Evolutionary conservation across 2,797 vertebrate genomes (phyloP).

Genomic region (Cuculus canorus): DNA sequence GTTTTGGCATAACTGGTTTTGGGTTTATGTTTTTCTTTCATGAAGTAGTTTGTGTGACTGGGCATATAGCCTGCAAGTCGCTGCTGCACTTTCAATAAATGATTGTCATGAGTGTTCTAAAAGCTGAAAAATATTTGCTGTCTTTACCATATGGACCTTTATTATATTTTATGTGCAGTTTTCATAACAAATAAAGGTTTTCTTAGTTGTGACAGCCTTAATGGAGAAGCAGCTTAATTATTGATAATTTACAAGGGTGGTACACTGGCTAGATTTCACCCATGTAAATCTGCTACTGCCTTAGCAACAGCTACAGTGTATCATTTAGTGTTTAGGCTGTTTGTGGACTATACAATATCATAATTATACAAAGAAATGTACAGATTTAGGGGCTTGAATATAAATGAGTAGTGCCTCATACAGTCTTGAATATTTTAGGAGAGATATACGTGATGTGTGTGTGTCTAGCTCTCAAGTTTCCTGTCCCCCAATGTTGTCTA

Average conservation of each 20-base stretch:
- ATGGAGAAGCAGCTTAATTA: constrained; percentile 28
- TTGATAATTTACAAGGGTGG: constrained; percentile 17
- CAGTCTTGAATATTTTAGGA: background rate
- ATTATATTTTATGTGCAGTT: background rate
- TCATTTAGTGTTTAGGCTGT: constrained; percentile 57
- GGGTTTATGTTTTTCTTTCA: background rate
- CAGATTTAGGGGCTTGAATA: background rate
- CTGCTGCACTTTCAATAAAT: background rate
- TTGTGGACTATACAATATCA: constrained; percentile 33
- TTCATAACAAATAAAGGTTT: background rate
- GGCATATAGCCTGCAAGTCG: fast-evolving
- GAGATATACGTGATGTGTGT: fast-evolving
- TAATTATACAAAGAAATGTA: constrained; percentile 37
- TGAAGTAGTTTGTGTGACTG: background rate
- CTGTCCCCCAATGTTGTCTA: background rate
- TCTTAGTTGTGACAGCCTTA: background rate
- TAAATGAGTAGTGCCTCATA: background rate
- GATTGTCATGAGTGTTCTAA: background rate
- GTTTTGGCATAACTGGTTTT: background rate
- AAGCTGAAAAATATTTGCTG: background rate
- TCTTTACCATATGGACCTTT: background rate
- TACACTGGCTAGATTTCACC: constrained; percentile 5
- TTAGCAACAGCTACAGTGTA: constrained; percentile 48
- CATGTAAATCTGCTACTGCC: constrained; percentile 38
- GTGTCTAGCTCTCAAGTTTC: background rate